Base-by-base conservation (phyloP, 2,113 vertebrate species). In the Rhinolophus ferrumequinum region DNA sequence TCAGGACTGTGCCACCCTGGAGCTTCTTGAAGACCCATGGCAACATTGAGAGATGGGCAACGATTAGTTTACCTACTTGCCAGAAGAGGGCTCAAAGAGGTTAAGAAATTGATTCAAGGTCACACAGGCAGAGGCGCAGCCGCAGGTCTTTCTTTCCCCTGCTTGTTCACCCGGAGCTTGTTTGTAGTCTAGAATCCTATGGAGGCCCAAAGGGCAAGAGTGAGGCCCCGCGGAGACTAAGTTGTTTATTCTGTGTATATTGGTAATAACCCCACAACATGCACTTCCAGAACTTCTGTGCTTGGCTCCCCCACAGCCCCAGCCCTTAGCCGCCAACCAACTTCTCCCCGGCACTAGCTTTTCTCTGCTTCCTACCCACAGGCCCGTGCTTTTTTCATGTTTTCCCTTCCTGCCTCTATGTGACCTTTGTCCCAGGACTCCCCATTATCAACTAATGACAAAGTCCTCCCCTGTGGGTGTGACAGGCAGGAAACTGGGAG, bases 181-280 rank as follows among this genome's bases (percentile, higher is more conserved):
- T 64, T 47, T 1, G 3, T 69, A 35, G 12, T 56, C 83, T 33
- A 52, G 56, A 19, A 18, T 56, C 41, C 44, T 13, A 1, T 44
- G 47, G 52, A 50, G 21, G 14, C 38, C 83, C 44, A 10, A 2
- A 44, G 38, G 28, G 33, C 11, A 62, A 47, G 47, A 87, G 2
- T 18, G 30, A 11, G 52, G 62, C 24, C 69, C 5, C 0, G 3
- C 24, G 47, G 50, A 1, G 5, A 35, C 0, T 24, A 54, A 38
- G 35, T 19, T 41, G 56, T 64, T 90, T 70, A 38, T 21, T 83
- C 26, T 44, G 18, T 24, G 0, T 56, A n/a, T 38, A 38, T 50
- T 52, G 44, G 54, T 8, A 28, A 28, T 52, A 77, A 38, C 30
- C 26, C 56, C 5, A 4, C 12, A 58, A 50, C 8, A 8, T 1